phyloP scores from a whole-genome alignment of 2,797 vertebrate species.

The Rhincodon typus region DNA sequence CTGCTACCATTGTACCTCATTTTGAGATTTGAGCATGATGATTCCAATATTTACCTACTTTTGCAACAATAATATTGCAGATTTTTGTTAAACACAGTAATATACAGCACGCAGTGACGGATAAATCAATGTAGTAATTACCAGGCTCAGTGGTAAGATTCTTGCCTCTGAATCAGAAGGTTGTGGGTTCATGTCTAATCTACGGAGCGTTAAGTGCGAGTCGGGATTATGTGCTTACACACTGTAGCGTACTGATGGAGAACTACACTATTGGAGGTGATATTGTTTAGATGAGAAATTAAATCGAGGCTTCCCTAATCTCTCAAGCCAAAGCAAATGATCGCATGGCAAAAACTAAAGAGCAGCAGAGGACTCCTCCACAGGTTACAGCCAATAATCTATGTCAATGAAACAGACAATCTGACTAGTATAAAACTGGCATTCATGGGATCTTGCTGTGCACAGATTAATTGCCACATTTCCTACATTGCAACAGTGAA shows the following conservation, averaged over 20 bases:
- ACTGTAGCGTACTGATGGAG: not conserved
- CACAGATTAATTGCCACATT: not conserved
- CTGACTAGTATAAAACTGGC: not conserved
- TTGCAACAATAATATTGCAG: too few species aligned
- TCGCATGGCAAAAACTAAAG: not conserved
- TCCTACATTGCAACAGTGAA: not conserved
- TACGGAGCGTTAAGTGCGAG: not conserved
- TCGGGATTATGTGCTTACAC: not conserved
- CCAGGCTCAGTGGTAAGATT: not conserved
- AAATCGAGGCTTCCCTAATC: not conserved
- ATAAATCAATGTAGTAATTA: not conserved
- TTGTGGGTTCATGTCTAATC: not conserved
- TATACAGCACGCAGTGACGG: not conserved
- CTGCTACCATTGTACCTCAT: not conserved
- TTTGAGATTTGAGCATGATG: not conserved
- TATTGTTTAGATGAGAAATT: not conserved
- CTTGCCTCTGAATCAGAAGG: not conserved
- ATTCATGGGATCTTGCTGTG: too few species aligned
- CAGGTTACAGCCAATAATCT: not conserved
- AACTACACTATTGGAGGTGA: not conserved
- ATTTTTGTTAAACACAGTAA: not conserved
- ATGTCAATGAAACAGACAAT: not conserved
- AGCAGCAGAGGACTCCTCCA: not conserved
- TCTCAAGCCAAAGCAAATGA: not conserved
- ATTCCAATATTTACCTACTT: not conserved